Conservation (phyloP, 2,888 invertebrate species). For the Drosophila putrida region DNA sequence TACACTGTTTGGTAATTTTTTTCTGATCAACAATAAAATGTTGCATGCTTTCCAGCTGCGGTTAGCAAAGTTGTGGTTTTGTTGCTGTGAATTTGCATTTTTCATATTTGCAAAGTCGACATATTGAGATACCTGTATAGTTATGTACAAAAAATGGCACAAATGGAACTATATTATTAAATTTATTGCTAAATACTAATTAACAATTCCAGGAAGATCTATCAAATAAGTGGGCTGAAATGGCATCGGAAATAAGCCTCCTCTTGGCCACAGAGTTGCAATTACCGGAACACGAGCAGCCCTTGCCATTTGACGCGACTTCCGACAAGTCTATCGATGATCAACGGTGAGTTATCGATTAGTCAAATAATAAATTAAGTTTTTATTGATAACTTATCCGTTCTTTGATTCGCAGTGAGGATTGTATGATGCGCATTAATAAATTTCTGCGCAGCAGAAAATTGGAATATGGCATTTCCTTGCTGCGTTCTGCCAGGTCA, state of each 20-base stretch:
- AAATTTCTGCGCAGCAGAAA: constrained; percentile 90
- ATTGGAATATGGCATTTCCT: constrained; percentile 91
- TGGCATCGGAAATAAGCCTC: constrained; percentile 88
- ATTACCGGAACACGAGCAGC: constrained; percentile 86
- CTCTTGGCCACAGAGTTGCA: constrained; percentile 86
- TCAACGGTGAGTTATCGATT: constrained; percentile 89
- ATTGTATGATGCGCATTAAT: constrained; percentile 95
- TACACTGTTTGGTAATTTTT: constrained; percentile 4
- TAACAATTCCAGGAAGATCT: constrained; percentile 77
- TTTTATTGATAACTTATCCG: not conserved
- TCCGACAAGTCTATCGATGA: constrained; percentile 94
- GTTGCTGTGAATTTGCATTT: not conserved
- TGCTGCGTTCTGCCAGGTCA: constrained; percentile 92
- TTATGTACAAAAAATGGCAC: not conserved
- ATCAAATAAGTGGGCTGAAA: constrained; percentile 89
- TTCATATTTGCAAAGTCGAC: not conserved
- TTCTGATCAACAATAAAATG: not conserved
- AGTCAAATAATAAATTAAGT: not conserved
- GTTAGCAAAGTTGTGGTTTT: constrained; percentile 2
- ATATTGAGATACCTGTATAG: not conserved
- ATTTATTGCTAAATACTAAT: not conserved
- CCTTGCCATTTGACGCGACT: constrained; percentile 94
- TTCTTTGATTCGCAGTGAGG: constrained; percentile 87
- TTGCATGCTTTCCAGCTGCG: constrained; percentile 11
- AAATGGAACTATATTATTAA: not conserved